Evolutionary conservation across 2,888 invertebrate genomes (phyloP), one percentile per base, ranked within the genome.

Genomic region (Trichopoda pennipes): DNA sequence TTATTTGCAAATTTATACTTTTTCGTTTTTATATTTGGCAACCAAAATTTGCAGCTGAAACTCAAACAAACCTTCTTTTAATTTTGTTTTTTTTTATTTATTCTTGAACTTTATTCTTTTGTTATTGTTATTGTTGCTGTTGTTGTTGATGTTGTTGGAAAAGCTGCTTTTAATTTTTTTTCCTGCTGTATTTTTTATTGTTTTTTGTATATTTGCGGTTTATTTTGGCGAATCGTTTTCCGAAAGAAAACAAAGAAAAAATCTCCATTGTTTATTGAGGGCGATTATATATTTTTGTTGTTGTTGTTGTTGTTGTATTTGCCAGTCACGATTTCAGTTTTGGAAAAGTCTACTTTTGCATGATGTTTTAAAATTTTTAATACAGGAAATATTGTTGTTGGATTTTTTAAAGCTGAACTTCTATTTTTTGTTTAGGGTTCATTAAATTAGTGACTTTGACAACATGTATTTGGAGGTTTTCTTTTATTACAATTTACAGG

Each of bases 381-480:
- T 10, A 23, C 16, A 49, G 47, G 60, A 73, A 73, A 68, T 47
- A 23, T 55, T 73, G 35, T 55, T 66, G 21, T 64, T 60, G 47
- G 28, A 28, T 6, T 28, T 28, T 28, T 42, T 28, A 60, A 28
- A 61, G 66, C 68, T 75, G 60, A 74, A 81, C 74, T 75, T 79
- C 49, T 68, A 28, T 72, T 19, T 61, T 75, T 75, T n/a, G n/a
- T n/a, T 82, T 72, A 82, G 82, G 82, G 82, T 82, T 82, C 75
- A 79, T 79, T 82, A 79, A 79, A 82, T 82, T 69, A 61, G 56
- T 63, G 82, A 68, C 75, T 82, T 82, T 82, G 82, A 79, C 82
- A 79, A 68, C 51, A 35, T 56, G 69, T 49, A 66, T 69, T 66
- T 66, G 17, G n/a, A 35, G 38, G 28, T 63, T 55, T 51, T 16